Conservation (phyloP, 2,888 invertebrate genomes). For the Boloria euphrosyne region DNA sequence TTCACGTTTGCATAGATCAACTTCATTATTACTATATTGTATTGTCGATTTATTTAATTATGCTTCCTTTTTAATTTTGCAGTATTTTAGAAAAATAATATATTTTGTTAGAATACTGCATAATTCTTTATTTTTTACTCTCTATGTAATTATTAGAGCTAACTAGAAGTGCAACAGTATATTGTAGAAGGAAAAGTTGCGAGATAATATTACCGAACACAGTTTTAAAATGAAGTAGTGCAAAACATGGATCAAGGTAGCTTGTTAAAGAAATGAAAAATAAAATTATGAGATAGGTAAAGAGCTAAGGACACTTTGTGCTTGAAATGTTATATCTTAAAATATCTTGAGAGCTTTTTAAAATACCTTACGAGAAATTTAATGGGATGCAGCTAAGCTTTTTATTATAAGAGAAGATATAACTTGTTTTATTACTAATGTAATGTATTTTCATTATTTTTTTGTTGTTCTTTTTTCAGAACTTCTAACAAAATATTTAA, state of each 20-base stretch:
- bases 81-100: too few species aligned
- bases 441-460: neutral
- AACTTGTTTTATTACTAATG: conserved; percentile 10
- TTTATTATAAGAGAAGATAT: conserved; percentile 2
- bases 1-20: too few species aligned
- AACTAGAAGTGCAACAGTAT: neutral
- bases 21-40: too few species aligned
- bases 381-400: conserved; percentile 37
- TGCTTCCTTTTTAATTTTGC: too few species aligned
- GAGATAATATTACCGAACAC: neutral
- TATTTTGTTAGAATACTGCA: too few species aligned
- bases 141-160: too few species aligned
- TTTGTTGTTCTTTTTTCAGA: neutral
- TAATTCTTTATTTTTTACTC: too few species aligned
- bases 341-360: conserved; percentile 23
- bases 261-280: conserved; percentile 20
- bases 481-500: neutral
- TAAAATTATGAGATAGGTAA: conserved; percentile 18
- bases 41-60: too few species aligned
- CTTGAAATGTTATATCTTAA: conserved; percentile 21
- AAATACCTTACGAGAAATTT: conserved; percentile 39
- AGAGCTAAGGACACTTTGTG: conserved; percentile 23
- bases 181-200: neutral
- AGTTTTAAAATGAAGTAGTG: conserved; percentile 18
- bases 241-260: conserved; percentile 14